Percentiles rank a stretch among this genome's conserved stretches.
Evolutionary conservation across 2,113 vertebrate genomes (phyloP).

Genomic region (Panthera uncia): DNA sequence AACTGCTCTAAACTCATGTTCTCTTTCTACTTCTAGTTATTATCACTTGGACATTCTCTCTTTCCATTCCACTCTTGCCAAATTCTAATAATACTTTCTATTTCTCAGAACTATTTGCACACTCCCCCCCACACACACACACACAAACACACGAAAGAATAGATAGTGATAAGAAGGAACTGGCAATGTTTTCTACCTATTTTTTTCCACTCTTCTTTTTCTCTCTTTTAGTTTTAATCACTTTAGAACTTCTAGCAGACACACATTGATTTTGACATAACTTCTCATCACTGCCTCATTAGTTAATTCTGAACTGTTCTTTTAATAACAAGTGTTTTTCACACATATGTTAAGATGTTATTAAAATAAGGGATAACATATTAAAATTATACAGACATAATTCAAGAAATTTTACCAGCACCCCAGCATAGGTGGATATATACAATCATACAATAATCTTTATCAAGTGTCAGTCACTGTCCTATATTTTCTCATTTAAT

Average conservation of each 20-base stretch:
- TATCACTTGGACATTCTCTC: neutral
- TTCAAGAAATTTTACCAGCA: neutral
- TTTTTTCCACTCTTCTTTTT: neutral
- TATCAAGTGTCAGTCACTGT: neutral
- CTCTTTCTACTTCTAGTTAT: neutral
- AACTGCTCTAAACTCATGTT: neutral
- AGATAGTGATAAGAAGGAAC: neutral
- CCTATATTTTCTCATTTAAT: neutral
- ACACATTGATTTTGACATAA: neutral
- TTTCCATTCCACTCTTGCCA: neutral
- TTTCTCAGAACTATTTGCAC: neutral
- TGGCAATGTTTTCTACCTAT: neutral
- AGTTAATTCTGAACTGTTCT: neutral
- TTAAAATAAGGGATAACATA: neutral
- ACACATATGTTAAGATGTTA: neutral
- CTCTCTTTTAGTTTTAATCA: neutral
- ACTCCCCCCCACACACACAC: rapidly evolving
- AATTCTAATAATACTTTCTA: neutral
- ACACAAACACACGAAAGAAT: neutral
- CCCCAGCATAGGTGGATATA: neutral
- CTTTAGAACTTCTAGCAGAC: neutral
- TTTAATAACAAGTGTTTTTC: neutral
- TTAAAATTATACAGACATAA: neutral
- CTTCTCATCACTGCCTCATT: neutral
- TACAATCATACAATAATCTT: neutral